These are phyloP conservation scores for Acrocephalus kingi DNA, from an alignment of 2,113 vertebrate genomes.

Conservation along the genomic window DNA sequence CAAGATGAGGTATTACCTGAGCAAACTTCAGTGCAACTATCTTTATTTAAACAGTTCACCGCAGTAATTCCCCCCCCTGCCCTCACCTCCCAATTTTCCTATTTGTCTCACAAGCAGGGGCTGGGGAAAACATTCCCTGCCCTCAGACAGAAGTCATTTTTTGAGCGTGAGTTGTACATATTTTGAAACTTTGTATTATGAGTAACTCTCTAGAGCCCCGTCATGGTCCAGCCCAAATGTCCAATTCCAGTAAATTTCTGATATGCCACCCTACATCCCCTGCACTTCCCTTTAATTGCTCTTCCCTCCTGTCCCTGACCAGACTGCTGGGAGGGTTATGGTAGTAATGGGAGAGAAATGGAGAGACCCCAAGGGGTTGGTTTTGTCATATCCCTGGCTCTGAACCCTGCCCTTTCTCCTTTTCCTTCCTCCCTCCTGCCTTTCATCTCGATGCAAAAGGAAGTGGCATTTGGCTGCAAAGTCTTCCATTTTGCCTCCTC, in stretches of 20 bases:
- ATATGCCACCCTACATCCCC: not conserved
- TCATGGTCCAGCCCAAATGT: not conserved
- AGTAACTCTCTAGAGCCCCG: slow-evolving; percentile 5
- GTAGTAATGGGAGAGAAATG: not conserved
- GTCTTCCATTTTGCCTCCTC: not conserved
- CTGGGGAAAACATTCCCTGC: slow-evolving; percentile 3
- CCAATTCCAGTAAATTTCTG: not conserved
- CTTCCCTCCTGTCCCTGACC: not conserved
- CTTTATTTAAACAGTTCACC: not conserved
- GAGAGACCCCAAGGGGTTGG: accelerated
- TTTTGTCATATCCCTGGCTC: not conserved
- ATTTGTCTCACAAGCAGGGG: not conserved
- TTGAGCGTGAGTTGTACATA: not conserved
- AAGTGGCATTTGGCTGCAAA: not conserved
- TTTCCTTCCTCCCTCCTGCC: not conserved
- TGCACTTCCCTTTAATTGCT: not conserved
- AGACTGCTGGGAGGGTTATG: not conserved
- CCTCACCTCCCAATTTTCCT: not conserved
- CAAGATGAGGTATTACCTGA: not conserved
- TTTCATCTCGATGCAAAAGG: not conserved
- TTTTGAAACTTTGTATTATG: slow-evolving; percentile 38
- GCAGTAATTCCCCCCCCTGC: not conserved
- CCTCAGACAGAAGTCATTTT: slow-evolving; percentile 38
- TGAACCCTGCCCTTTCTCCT: not conserved
- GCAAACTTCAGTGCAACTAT: not conserved